These are phyloP conservation scores for Nasonia giraulti DNA, from an alignment of 1,140 invertebrate genomes.

Conservation along the genomic window DNA sequence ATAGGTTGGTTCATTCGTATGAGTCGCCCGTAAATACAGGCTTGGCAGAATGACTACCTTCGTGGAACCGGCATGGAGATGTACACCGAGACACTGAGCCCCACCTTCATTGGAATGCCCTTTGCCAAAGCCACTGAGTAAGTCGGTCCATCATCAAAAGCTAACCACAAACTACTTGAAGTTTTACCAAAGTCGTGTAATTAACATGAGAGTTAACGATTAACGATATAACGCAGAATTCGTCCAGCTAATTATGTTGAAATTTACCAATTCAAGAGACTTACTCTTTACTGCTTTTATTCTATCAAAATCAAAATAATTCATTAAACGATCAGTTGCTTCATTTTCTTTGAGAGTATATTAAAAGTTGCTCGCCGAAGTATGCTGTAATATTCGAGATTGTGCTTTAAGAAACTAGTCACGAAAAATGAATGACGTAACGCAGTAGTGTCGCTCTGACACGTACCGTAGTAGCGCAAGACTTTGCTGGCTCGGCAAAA, in stretches of 20 bases:
- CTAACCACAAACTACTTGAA: not conserved
- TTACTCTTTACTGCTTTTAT: constrained; percentile 33
- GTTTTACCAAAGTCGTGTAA: constrained; percentile 24
- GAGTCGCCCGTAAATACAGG: constrained; percentile 93
- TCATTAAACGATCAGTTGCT: not conserved
- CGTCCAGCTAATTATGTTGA: constrained; percentile 55
- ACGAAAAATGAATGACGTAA: not conserved
- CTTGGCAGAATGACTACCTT: constrained; percentile 99
- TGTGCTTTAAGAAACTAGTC: not conserved
- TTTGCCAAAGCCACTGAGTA: constrained; percentile 99
- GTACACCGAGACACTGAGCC: constrained; percentile 98
- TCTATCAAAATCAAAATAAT: not conserved
- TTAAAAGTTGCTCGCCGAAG: not conserved
- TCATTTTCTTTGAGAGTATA: not conserved
- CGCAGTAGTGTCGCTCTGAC: not conserved
- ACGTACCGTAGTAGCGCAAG: not conserved
- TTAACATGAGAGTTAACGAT: constrained; percentile 29
- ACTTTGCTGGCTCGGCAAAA: not conserved
- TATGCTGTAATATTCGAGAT: not conserved
- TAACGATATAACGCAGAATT: constrained; percentile 49
- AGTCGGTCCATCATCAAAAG: constrained; percentile 79
- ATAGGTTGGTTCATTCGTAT: constrained; percentile 75
- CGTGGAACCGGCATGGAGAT: constrained; percentile 99
- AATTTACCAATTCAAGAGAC: constrained; percentile 66
- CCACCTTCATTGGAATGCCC: constrained; percentile 96